Evolutionary conservation across 2,113 vertebrate genomes (phyloP), one percentile per base, ranked within the genome.

Genomic region (Mellivora capensis): DNA sequence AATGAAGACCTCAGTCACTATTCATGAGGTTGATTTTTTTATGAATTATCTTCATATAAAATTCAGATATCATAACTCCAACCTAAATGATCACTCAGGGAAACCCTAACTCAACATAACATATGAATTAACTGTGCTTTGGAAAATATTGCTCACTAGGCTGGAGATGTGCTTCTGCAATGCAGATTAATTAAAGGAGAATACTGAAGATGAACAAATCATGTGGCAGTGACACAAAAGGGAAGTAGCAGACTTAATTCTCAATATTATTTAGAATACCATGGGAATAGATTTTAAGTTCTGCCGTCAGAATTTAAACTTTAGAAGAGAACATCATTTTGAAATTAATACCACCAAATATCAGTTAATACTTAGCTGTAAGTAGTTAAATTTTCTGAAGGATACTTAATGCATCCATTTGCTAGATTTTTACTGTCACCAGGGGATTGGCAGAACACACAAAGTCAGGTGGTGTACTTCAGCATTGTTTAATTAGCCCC

Each of bases 21-120:
- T 67, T 90, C 42, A 76, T 87, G 91, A 87, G 20, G 31, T 83
- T 96, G 15, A 42, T 54, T 90, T 88, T 96, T 96, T 96, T 59
- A 77, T 87, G 21, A 90, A 54, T 87, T 90, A 13, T 88, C 29
- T 83, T 85, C 21, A 72, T 72, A 74, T 42, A 82, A 90, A 95
- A 94, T 61, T 52, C 39, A 77, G 29, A 77, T 83, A 76, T 85
- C 49, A 93, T 37, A 93, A 82, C 11, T 62, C 57, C 64, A 93
- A 61, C 15, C 10, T 49, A 92, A 84, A 10, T 52, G 11, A 29
- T 80, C 27, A 85, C 67, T 93, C 21, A 90, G 15, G 85, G 42
- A 93, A 94, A 64, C 9, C 7, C 44, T 9, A 61, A 37, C 29
- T 90, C 81, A 88, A 84, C 17, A 42, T 47, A 91, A 31, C 7